A percentile compares a stretch with the other conserved stretches of the same genome.
Conservation (phyloP, 2,113 vertebrate species). For the Alces alces region DNA sequence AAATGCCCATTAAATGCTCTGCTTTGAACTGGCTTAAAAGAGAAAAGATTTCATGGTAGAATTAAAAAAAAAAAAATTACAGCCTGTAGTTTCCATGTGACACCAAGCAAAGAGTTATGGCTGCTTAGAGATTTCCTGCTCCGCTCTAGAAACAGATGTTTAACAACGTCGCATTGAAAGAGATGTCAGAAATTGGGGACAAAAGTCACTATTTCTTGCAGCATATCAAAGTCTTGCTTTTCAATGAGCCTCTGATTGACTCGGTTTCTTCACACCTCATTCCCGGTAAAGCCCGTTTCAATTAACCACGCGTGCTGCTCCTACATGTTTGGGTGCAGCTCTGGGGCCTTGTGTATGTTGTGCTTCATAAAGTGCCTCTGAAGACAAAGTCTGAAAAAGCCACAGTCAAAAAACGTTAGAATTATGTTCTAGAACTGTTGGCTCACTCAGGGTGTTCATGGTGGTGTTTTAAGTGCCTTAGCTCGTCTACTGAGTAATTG, state of each 20-base stretch:
- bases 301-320: neutral
- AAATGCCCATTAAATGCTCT: constrained; percentile 29
- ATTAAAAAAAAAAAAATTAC: constrained; percentile 1
- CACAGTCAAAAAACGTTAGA: neutral
- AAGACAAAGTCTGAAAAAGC: neutral
- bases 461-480: neutral
- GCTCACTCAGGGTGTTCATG: neutral
- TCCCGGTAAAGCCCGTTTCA: neutral
- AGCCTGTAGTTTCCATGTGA: neutral
- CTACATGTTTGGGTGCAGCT: neutral
- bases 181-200: constrained; percentile 38
- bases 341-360: fast-evolving
- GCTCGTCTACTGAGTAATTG: neutral
- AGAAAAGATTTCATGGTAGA: constrained; percentile 22
- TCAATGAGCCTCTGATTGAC: neutral
- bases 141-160: constrained; percentile 21
- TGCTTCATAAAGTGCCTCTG: neutral
- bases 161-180: neutral
- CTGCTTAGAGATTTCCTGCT: constrained; percentile 8
- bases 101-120: neutral
- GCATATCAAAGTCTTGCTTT: constrained; percentile 22
- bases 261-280: neutral
- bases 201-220: neutral
- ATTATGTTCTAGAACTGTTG: neutral
- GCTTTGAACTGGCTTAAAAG: constrained; percentile 61